These are phyloP conservation scores for Prorops nasuta DNA, from an alignment of 1,140 invertebrate genomes.

Conservation along the genomic window DNA sequence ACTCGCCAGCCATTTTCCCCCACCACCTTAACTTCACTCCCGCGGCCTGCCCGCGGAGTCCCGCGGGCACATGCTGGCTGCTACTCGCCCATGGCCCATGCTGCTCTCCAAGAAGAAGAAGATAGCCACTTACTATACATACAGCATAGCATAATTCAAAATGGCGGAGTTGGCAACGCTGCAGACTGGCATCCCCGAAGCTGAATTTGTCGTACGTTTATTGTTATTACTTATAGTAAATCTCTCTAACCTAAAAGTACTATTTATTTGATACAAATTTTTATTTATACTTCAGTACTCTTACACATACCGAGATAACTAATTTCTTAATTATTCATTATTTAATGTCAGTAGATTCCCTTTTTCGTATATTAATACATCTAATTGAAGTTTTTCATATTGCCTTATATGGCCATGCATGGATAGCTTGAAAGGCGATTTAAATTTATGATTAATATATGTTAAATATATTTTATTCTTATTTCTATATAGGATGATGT, in stretches of 20 bases:
- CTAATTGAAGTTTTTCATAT: neutral
- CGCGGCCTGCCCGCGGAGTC: too few species aligned
- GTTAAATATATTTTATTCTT: neutral
- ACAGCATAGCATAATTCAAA: too few species aligned
- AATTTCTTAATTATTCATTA: neutral
- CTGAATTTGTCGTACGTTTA: constrained; percentile 70
- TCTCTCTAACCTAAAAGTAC: neutral
- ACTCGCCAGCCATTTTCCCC: too few species aligned
- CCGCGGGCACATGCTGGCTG: too few species aligned
- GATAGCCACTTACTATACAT: too few species aligned
- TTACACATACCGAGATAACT: too few species aligned
- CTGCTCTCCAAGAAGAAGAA: too few species aligned
- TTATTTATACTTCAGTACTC: too few species aligned
- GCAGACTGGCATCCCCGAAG: constrained; percentile 74
- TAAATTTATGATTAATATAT: neutral
- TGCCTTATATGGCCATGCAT: constrained; percentile 21
- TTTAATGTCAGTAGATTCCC: neutral
- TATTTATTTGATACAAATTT: neutral
- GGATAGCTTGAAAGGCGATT: neutral
- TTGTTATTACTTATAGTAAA: neutral
- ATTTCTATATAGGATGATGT: constrained; percentile 83
- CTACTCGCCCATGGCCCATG: too few species aligned
- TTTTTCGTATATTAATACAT: neutral
- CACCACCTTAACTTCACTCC: too few species aligned
- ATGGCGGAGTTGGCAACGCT: constrained; percentile 44